phyloP scores from a whole-genome alignment of 2,113 vertebrate genomes.

The Amazona vittata region DNA sequence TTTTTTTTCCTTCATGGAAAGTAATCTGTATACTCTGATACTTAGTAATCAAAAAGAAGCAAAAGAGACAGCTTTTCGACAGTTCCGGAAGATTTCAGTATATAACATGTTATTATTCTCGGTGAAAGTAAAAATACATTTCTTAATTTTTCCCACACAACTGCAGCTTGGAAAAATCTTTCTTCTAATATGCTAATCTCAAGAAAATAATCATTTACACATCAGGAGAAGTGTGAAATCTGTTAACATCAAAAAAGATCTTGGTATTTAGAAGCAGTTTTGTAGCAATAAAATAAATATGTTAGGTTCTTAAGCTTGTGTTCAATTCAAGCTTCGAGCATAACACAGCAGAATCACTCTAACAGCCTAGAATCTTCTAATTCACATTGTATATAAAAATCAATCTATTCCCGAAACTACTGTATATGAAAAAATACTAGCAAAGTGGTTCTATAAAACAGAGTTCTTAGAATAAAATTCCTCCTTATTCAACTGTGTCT shows the following conservation, averaged over 20 bases:
- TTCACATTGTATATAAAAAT: conserved; percentile 31
- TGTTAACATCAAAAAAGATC: neutral
- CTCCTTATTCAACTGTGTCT: neutral
- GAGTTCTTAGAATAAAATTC: conserved; percentile 1
- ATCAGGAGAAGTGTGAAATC: conserved; percentile 3
- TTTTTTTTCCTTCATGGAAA: neutral
- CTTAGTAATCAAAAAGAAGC: neutral
- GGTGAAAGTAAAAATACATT: conserved; percentile 36
- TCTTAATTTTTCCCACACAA: conserved; percentile 2
- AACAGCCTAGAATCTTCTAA: conserved; percentile 24
- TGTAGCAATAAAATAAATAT: conserved; percentile 54
- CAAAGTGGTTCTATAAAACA: conserved; percentile 37
- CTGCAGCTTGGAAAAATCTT: conserved; percentile 35
- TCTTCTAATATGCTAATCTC: conserved; percentile 14
- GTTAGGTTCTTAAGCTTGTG: conserved; percentile 24
- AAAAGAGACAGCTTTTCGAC: conserved; percentile 9
- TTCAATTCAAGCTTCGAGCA: conserved; percentile 37
- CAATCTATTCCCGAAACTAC: conserved; percentile 19
- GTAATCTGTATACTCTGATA: neutral
- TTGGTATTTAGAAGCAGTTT: conserved; percentile 20
- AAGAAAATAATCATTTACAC: conserved; percentile 8
- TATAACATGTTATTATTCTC: conserved; percentile 16
- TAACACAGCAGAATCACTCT: conserved; percentile 2
- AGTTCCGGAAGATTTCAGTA: conserved; percentile 26
- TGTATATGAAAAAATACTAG: conserved; percentile 18